Base-by-base conservation (phyloP, 2,888 invertebrate species). In the Blera fallax region DNA sequence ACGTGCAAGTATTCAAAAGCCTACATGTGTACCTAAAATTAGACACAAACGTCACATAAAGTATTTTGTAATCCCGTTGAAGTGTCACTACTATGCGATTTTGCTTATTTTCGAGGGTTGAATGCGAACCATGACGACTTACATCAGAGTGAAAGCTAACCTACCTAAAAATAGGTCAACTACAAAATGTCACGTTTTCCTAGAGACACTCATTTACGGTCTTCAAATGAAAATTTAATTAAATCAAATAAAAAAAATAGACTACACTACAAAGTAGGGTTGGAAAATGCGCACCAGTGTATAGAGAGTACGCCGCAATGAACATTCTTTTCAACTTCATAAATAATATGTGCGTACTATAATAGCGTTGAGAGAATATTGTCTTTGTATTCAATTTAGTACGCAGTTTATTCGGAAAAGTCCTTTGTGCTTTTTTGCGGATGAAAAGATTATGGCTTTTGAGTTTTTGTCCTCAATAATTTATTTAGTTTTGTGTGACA, bases 161-260 rank as follows among this genome's bases (percentile, higher is more conserved):
- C n/a, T 37, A 40, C 7, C 32, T 48, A 37, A 72, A 73, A 52
- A 40, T 73, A 40, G 73, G 73, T 73, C 73, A 74, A 56, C 64
- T 65, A 11, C 34, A 8, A 74, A 56, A 56, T 34, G 54, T 37
- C 54, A 74, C 64, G 74, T 74, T 64, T 62, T 32, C n/a, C 14
- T 32, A 50, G 18, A 32, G 62, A 24, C 40, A 52, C 52, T 34
- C 40, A 34, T 45, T 58, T 62, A 5, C 14, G 50, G 24, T 18
- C 18, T 29, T 6, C n/a, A 18, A 40, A 62, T 62, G 52, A 29
- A 52, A 29, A 62, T 73, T 62, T 52, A 62, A 62, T 54, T 73
- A 62, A 74, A 74, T 64, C 27, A 62, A 18, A 52, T 16, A 48
- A 43, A 45, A 29, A 52, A 14, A 52, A n/a, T n/a, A n/a, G n/a